Conservation (phyloP, 2,113 vertebrate genomes). For the Gavialis gangeticus region DNA sequence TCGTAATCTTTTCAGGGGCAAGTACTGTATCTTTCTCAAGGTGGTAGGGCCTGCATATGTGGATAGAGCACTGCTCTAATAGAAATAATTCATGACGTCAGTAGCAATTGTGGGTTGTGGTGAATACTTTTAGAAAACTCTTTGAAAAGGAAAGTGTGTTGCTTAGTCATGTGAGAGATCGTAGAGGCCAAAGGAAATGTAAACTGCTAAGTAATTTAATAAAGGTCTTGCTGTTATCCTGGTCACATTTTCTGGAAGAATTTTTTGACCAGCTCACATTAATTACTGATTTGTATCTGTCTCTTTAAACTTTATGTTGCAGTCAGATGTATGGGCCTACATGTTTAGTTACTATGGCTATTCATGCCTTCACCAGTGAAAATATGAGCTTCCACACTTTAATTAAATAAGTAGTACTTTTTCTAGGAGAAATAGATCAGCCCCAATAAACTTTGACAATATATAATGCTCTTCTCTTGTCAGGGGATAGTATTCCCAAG, state of each 20-base stretch:
- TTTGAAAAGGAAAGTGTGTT: not conserved
- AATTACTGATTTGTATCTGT: not conserved
- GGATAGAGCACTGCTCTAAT: not conserved
- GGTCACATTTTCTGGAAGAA: not conserved
- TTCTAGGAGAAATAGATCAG: not conserved
- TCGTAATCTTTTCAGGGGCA: not conserved
- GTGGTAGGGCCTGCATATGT: not conserved
- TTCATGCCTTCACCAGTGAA: not conserved
- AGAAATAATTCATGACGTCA: not conserved
- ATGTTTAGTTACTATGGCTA: not conserved
- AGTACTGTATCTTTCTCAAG: not conserved
- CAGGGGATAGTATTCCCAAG: not conserved
- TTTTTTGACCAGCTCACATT: not conserved
- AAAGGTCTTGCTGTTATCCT: not conserved
- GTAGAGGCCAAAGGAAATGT: not conserved
- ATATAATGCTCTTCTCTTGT: not conserved
- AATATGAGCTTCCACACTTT: not conserved
- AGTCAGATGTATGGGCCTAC: not conserved
- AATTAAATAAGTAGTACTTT: not conserved
- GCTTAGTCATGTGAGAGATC: not conserved
- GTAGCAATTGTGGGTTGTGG: not conserved
- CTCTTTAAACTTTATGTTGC: not conserved
- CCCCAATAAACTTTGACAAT: not conserved
- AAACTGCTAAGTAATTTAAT: not conserved
- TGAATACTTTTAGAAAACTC: not conserved